phyloP scores from a whole-genome alignment of 2,113 vertebrate genomes.

The Artemisiospiza belli region DNA sequence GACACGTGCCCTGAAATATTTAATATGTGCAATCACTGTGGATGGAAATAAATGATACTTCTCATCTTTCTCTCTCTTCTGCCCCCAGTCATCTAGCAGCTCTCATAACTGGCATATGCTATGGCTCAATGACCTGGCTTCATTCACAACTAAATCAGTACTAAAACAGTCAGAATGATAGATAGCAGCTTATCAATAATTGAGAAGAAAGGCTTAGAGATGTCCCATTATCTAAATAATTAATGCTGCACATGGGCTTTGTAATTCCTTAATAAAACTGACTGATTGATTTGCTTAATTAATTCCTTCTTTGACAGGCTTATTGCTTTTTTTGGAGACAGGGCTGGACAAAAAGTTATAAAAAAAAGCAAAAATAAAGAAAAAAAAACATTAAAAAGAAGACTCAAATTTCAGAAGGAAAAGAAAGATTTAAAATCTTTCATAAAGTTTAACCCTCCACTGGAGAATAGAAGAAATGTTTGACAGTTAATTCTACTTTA shows the following conservation, averaged over 20 bases:
- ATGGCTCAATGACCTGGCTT: slow-evolving; percentile 74
- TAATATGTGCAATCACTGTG: neutral
- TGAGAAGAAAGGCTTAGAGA: slow-evolving; percentile 81
- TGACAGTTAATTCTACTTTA: slow-evolving; percentile 6
- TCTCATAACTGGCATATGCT: slow-evolving; percentile 69
- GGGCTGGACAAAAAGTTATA: neutral
- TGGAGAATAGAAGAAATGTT: slow-evolving; percentile 9
- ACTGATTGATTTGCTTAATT: slow-evolving; percentile 87
- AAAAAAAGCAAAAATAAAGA: neutral
- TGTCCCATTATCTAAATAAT: slow-evolving; percentile 86
- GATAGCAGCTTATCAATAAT: slow-evolving; percentile 83
- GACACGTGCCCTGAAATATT: neutral
- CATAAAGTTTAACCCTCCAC: slow-evolving; percentile 65
- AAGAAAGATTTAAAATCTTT: slow-evolving; percentile 74
- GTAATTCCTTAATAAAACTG: slow-evolving; percentile 86
- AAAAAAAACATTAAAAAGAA: neutral
- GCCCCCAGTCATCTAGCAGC: neutral
- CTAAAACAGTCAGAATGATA: slow-evolving; percentile 79
- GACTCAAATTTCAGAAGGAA: slow-evolving; percentile 54
- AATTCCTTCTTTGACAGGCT: slow-evolving; percentile 81
- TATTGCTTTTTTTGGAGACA: slow-evolving; percentile 77
- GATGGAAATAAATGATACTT: neutral
- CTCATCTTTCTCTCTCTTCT: slow-evolving; percentile 14
- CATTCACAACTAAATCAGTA: slow-evolving; percentile 78
- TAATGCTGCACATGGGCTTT: slow-evolving; percentile 83